Conservation (phyloP, 2,888 invertebrate genomes). For the Frankliniella fusca region DNA sequence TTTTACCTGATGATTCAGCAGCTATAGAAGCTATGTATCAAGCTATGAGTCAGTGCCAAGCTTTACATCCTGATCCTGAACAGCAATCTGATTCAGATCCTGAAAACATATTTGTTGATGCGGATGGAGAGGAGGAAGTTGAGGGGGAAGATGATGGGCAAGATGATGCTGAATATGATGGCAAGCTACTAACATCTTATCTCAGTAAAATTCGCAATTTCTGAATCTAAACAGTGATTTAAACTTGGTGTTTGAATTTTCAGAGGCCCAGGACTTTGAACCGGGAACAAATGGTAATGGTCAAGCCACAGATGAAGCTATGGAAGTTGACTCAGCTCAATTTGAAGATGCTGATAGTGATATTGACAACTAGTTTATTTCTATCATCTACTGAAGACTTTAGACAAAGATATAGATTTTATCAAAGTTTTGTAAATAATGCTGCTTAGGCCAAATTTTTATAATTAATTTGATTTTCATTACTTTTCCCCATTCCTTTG, state of each 20-base stretch:
- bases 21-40: slow-evolving; percentile 65
- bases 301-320: background rate
- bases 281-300: background rate
- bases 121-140: slow-evolving; percentile 43
- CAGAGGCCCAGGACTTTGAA: background rate
- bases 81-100: slow-evolving; percentile 41
- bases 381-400: too few relatives aligned
- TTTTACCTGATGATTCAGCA: slow-evolving; percentile 62
- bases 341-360: background rate
- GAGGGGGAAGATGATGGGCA: slow-evolving; percentile 47
- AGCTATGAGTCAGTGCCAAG: slow-evolving; percentile 72
- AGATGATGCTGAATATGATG: slow-evolving; percentile 40
- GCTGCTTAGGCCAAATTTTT: too few relatives aligned
- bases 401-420: too few relatives aligned
- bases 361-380: background rate
- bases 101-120: slow-evolving; percentile 55
- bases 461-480: background rate
- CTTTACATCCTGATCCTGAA: slow-evolving; percentile 69
- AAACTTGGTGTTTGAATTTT: background rate
- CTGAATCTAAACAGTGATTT: background rate
- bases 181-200: background rate
- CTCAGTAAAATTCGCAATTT: background rate
- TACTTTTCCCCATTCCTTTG: background rate
- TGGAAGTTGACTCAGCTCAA: background rate
- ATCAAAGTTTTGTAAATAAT: too few relatives aligned